These are phyloP conservation scores for Calameuta pallipes DNA, from an alignment of 2,888 invertebrate genomes.

Conservation along the genomic window DNA sequence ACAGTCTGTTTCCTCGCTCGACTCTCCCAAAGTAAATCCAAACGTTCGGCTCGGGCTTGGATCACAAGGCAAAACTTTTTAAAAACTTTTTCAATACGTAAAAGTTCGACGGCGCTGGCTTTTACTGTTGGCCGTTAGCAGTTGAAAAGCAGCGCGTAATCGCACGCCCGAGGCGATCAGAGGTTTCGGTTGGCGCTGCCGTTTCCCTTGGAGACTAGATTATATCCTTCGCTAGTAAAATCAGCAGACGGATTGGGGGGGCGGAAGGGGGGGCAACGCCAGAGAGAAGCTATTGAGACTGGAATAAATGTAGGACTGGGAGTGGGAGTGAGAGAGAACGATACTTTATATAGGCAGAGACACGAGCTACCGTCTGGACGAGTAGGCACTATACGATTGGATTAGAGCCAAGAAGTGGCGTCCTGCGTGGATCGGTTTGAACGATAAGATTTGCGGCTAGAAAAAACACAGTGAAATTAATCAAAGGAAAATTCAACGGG, in stretches of 20 bases:
- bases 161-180: neutral
- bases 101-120: constrained; percentile 48
- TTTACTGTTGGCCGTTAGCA: constrained; percentile 53
- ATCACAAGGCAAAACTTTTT: constrained; percentile 37
- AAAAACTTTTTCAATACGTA: constrained; percentile 61
- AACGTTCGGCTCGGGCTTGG: constrained; percentile 40
- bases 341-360: constrained; percentile 13
- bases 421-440: constrained; percentile 20
- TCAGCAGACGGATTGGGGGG: neutral
- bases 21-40: constrained; percentile 48
- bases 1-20: constrained; percentile 20
- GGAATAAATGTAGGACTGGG: neutral
- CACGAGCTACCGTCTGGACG: constrained; percentile 9
- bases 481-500: constrained; percentile 63
- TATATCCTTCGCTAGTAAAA: neutral
- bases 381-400: constrained; percentile 23
- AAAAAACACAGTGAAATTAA: constrained; percentile 55
- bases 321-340: constrained; percentile 5
- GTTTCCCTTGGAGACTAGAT: neutral
- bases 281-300: neutral
- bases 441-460: constrained; percentile 36
- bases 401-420: constrained; percentile 27
- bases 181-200: neutral
- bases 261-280: neutral
- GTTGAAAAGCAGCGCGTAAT: constrained; percentile 38